Base-by-base conservation (phyloP, 2,888 invertebrate species). In the Mesorhabditis belari region DNA sequence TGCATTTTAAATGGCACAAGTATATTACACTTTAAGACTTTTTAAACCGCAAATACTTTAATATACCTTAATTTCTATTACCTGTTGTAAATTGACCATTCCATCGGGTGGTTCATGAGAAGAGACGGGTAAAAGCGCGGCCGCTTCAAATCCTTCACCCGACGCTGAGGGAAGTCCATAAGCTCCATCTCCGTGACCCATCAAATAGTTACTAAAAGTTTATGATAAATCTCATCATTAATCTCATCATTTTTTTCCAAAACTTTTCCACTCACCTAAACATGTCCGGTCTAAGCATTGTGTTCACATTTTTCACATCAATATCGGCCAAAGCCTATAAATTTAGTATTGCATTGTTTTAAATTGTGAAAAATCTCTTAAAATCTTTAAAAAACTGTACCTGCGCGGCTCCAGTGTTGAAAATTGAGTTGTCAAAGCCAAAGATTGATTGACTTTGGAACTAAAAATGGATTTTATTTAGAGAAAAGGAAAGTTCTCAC, bases 291-390 rank as follows among this genome's bases (percentile, higher is more conserved):
- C 74, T 71, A 56, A 77, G 61, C 64, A 76, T 70, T 35, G 74
- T 59, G 57, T 73, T 70, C 26, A 76, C 76, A 61, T 77, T 78
- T 61, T 77, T 77, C 24, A 78, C 74, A 61, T 77, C 77, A 61
- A 77, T 76, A 56, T 76, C 75, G 60, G 73, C 77, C 19, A 77
- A 62, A 29, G 68, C 66, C 12, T 35, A n/a, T 17, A 35, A 35
- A 35, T 35, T 9, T n/a, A 35, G n/a, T n/a, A n/a, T n/a, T 35
- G 44, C 12, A n/a, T 35, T n/a, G 12, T 9, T 9, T n/a, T 35
- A 9, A 1, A 35, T 35, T 35, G 12, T 9, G n/a, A 2, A 2
- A 17, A 1, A 1, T n/a, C 44, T 35, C 12, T 9, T 57, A n/a
- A n/a, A n/a, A n/a, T n/a, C n/a, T n/a, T n/a, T n/a, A n/a, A n/a